Evolutionary conservation across 2,113 vertebrate species (phyloP), one percentile per base, ranked within the genome.

Genomic region (Clarias batrachus): DNA sequence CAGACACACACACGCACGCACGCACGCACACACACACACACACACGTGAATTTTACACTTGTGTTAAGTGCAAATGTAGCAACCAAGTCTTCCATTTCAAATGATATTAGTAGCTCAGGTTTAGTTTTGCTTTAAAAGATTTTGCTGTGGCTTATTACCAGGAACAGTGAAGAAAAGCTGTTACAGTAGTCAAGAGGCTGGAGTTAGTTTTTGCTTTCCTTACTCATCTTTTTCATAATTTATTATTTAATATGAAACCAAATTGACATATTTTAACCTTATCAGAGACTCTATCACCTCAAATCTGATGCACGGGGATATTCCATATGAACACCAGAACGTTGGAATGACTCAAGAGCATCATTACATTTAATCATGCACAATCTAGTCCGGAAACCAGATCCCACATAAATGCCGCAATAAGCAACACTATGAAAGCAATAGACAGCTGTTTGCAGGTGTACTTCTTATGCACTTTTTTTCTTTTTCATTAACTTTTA

Each of bases 81-180:
- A 86, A 73, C 85, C 30, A 73, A 81, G 85, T 86, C 85, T 86
- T 86, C 85, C 85, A 86, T 86, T 81, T 71, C 25, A 81, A 71
- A 86, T 71, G 16, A 85, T 85, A 71, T 86, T 56, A 81, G 77
- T 86, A 86, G 78, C 85, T 86, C 85, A 86, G 85, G 85, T 81
- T 86, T 81, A 23, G 85, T 81, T 86, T 27, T 79, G 74, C 77
- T 86, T 25, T 30, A 23, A 66, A 54, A 68, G 60, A 85, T n/a
- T n/a, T n/a, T 85, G 84, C 60, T 78, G 84, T 30, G 41, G 60
- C 60, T n/a, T 84, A 19, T 84, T 27, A 60, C 11, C 0, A 21
- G 54, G 3, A 48, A 48, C 19, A 63, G 60, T 33, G 54, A 27
- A 17, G 59, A n/a, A 84, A 10, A 48, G 37, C 14, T 37, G 17